Percentiles rank a stretch among this genome's conserved stretches.
Evolutionary conservation across 2,113 vertebrate species (phyloP).

Genomic region (Neogale vison): DNA sequence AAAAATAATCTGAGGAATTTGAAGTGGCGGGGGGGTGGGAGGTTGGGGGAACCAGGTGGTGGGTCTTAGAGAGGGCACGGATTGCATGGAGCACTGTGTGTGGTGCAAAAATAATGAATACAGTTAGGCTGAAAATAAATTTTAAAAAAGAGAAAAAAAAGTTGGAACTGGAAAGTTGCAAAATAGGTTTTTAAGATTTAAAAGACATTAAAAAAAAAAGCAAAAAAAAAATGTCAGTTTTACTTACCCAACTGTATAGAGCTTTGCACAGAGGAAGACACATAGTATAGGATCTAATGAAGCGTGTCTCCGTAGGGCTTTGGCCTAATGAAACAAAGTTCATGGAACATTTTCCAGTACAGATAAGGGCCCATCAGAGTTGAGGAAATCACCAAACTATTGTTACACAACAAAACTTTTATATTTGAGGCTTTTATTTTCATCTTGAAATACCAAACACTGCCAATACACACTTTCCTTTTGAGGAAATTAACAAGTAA

Average conservation of each 20-base stretch:
- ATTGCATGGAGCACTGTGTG: too few relatives aligned
- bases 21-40: too few relatives aligned
- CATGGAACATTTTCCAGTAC: background rate
- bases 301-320: background rate
- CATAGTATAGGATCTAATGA: background rate
- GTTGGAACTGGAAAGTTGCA: too few relatives aligned
- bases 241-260: background rate
- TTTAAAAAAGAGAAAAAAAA: too few relatives aligned
- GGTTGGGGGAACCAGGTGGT: too few relatives aligned
- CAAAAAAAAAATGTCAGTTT: background rate
- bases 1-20: too few relatives aligned
- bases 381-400: background rate
- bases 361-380: background rate
- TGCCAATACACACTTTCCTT: background rate
- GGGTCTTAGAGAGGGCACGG: too few relatives aligned
- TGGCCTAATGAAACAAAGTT: background rate
- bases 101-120: too few relatives aligned
- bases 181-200: too few relatives aligned
- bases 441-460: background rate
- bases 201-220: too few relatives aligned
- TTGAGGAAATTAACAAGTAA: background rate
- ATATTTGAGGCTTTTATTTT: background rate
- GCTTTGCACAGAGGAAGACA: background rate
- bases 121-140: too few relatives aligned
- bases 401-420: background rate